Evolutionary conservation across 2,113 vertebrate species (phyloP), one percentile per base, ranked within the genome.

Genomic region (Chaenogobius annularis): DNA sequence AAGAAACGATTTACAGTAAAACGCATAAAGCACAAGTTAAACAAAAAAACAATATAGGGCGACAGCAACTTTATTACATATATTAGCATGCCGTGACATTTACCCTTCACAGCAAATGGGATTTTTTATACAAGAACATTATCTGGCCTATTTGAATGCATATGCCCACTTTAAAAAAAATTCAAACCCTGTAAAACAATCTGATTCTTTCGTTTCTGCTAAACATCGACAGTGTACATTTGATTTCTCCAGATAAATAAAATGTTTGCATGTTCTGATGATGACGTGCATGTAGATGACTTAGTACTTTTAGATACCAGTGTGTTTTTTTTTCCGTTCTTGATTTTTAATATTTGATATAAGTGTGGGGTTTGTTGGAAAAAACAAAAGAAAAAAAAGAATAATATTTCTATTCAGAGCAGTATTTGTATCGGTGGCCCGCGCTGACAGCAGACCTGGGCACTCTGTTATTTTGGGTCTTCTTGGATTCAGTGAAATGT

Each of bases 271-370:
- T 97, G 97, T 96, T 94, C 91, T 92, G 90, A 94, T 91, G 92
- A 89, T 91, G 89, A 94, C 94, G 94, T 96, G 97, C 97, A 98
- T 98, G 96, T 93, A 91, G 90, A 90, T 91, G 87, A 94, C 94
- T 94, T 96, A 91, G 91, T 96, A 96, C 94, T 94, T 96, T 96
- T 98, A 96, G 94, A 97, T 96, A 97, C 94, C 75, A 94, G 93
- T 93, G 95, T 93, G 92, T 95, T 90, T 96, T 93, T 92, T 95
- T 90, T 90, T 94, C 88, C 91, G 90, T 94, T 93, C 94, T 95
- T 95, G 86, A 94, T 96, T 97, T 97, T 98, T 96, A 95, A 95
- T 94, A 94, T 97, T 98, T 98, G 95, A 96, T 98, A 98, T 95
- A 89, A 96, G 90, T 90, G 71, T 83, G 91, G 94, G 94, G 90